These are phyloP conservation scores for Tetragonula clypearis DNA, from an alignment of 1,140 invertebrate genomes.

Conservation along the genomic window DNA sequence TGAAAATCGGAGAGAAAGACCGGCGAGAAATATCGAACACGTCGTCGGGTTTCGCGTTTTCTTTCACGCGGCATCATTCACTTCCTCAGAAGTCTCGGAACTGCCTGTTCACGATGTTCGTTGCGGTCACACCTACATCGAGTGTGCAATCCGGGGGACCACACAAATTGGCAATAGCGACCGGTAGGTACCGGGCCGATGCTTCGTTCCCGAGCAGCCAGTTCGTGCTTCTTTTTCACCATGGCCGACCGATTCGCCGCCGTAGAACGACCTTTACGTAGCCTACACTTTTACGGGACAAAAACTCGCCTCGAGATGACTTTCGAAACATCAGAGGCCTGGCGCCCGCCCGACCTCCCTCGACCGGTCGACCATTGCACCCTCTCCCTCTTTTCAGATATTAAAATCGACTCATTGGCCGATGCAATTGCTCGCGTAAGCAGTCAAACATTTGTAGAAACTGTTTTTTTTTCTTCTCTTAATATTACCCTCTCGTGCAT, in stretches of 20 bases:
- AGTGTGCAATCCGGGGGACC: slow-evolving; percentile 57
- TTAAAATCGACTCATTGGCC: background rate
- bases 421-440: background rate
- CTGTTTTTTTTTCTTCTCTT: too few species aligned
- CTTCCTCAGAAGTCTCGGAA: slow-evolving; percentile 73
- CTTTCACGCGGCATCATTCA: slow-evolving; percentile 60
- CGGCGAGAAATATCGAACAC: slow-evolving; percentile 43
- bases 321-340: slow-evolving; percentile 75
- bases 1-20: background rate
- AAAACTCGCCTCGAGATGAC: slow-evolving; percentile 68
- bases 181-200: slow-evolving; percentile 14
- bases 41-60: slow-evolving; percentile 64
- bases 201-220: slow-evolving; percentile 26
- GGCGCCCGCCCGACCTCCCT: slow-evolving; percentile 62
- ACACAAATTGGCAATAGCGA: slow-evolving; percentile 64
- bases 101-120: slow-evolving; percentile 73
- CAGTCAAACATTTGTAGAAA: too few species aligned
- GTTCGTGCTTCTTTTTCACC: slow-evolving; percentile 17
- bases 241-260: slow-evolving; percentile 27
- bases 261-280: slow-evolving; percentile 73
- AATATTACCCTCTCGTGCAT: too few species aligned
- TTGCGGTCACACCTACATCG: slow-evolving; percentile 73
- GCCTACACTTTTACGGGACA: slow-evolving; percentile 70
- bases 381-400: background rate
- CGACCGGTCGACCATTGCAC: background rate